These are phyloP conservation scores for Lumbricus terrestris DNA, from an alignment of 2,888 invertebrate genomes.

Conservation along the genomic window DNA sequence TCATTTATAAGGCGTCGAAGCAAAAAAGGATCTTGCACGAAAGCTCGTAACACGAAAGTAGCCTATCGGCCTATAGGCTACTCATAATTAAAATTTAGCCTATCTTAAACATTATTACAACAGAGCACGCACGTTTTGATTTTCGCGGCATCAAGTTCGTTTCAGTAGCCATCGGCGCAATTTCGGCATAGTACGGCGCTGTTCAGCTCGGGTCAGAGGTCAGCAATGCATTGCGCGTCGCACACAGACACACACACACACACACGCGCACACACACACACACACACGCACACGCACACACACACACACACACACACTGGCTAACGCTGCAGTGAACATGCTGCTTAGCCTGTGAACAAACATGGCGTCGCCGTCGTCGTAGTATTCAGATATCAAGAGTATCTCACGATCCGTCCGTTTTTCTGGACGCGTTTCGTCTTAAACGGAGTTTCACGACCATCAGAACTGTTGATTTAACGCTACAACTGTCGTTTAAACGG, in stretches of 20 bases:
- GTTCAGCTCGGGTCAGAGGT: background rate
- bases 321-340: too few species aligned
- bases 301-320: too few species aligned
- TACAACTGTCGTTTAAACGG: background rate
- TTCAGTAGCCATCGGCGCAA: background rate
- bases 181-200: background rate
- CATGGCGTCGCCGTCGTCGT: slow-evolving; percentile 3
- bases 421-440: background rate
- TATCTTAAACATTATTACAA: too few species aligned
- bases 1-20: too few species aligned
- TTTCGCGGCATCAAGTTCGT: background rate
- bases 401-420: background rate
- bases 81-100: too few species aligned
- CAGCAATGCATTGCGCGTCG: background rate
- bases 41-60: too few species aligned
- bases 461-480: background rate
- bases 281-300: background rate
- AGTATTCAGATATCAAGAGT: background rate
- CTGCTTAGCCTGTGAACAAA: too few species aligned
- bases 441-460: background rate
- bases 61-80: too few species aligned
- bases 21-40: too few species aligned
- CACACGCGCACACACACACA: too few species aligned
- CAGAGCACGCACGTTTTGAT: background rate
- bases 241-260: background rate